These are phyloP conservation scores for Dipodomys merriami DNA, from an alignment of 2,113 vertebrate species.

Conservation along the genomic window DNA sequence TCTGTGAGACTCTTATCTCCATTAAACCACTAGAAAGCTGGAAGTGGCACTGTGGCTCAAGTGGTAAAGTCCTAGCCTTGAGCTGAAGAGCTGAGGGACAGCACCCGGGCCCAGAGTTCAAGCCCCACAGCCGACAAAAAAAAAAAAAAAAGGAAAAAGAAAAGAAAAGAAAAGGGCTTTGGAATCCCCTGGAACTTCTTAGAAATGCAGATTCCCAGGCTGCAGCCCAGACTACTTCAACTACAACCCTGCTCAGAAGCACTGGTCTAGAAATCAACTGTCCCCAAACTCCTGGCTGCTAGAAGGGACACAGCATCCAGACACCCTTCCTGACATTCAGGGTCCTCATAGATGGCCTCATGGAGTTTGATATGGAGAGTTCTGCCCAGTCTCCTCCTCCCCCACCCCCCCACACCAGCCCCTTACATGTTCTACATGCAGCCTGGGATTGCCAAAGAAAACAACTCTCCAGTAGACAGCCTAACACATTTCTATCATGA, in stretches of 20 bases:
- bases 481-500: conserved; percentile 23
- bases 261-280: background rate
- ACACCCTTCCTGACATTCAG: background rate
- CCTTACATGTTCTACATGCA: background rate
- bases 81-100: no score
- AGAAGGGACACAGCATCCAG: background rate
- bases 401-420: no score
- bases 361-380: background rate
- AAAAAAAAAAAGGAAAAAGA: no score
- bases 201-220: background rate
- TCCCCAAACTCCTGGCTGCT: background rate
- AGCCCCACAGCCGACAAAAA: no score
- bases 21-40: no score
- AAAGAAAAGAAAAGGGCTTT: no score
- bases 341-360: background rate
- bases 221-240: background rate
- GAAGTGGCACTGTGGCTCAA: no score
- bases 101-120: no score
- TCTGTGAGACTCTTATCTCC: no score
- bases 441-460: background rate
- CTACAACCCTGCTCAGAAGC: background rate
- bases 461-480: background rate
- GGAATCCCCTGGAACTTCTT: background rate
- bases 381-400: background rate
- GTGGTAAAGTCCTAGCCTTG: no score